Percentiles rank a stretch among this genome's conserved stretches.
Conservation (phyloP, 2,113 vertebrate species). For the Nanorana parkeri region DNA sequence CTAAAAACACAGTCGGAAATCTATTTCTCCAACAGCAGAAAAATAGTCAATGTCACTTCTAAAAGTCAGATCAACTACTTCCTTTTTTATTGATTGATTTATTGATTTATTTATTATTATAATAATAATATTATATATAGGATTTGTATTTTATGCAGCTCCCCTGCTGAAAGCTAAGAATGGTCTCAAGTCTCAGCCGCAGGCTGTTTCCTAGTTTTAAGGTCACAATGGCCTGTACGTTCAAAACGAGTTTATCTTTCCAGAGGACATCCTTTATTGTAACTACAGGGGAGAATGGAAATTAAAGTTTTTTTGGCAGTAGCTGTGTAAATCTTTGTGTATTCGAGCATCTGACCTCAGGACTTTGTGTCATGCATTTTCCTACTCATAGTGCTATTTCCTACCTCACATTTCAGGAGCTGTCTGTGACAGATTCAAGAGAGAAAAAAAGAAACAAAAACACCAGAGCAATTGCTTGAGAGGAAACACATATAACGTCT, state of each 20-base stretch:
- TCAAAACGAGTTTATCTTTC: slow-evolving; percentile 66
- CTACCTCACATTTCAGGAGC: slow-evolving; percentile 74
- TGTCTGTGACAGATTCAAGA: slow-evolving; percentile 72
- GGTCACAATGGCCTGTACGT: slow-evolving; percentile 80
- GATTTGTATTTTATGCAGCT: slow-evolving; percentile 72
- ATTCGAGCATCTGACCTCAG: slow-evolving; percentile 69
- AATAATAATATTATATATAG: too few species aligned
- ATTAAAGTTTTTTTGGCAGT: slow-evolving; percentile 75
- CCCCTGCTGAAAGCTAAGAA: slow-evolving; percentile 85
- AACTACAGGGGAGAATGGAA: slow-evolving; percentile 78
- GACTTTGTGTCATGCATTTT: slow-evolving; percentile 76
- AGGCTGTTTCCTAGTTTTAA: slow-evolving; percentile 81
- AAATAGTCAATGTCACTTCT: slow-evolving; percentile 75
- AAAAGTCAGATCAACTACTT: slow-evolving; percentile 63
- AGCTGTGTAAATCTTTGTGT: slow-evolving; percentile 74
- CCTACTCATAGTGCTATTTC: slow-evolving; percentile 80
- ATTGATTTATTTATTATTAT: too few species aligned
- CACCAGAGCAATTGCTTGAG: slow-evolving; percentile 78
- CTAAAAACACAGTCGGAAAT: slow-evolving; percentile 71
- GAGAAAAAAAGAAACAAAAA: slow-evolving; percentile 61
- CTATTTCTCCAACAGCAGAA: slow-evolving; percentile 67
- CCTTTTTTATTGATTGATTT: slow-evolving; percentile 56
- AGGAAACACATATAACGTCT: slow-evolving; percentile 77
- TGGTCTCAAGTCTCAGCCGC: slow-evolving; percentile 74
- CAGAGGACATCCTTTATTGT: slow-evolving; percentile 78